Evolutionary conservation across 2,113 vertebrate species (phyloP).

Genomic region (Atlantisia rogersi): DNA sequence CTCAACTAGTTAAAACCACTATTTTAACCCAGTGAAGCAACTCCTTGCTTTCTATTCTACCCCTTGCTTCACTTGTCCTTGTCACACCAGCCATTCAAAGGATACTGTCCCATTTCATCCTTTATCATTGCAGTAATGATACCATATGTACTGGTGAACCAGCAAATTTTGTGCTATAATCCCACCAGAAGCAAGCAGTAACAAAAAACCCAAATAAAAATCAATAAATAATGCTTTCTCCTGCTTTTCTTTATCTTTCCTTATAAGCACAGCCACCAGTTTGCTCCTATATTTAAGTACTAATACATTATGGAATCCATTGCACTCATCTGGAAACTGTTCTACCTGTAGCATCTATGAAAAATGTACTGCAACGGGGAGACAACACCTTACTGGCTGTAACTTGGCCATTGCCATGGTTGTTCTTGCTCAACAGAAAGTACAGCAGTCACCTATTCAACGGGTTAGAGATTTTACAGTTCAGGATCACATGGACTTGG

Average conservation of each 20-base stretch:
- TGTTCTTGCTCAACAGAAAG: neutral
- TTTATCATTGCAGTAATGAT: neutral
- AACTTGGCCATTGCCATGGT: fast-evolving
- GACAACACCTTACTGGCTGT: neutral
- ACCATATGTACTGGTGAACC: neutral
- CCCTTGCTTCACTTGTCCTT: neutral
- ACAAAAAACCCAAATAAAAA: neutral
- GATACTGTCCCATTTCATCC: neutral
- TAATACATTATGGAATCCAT: neutral
- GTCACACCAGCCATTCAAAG: neutral
- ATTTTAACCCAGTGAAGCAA: neutral
- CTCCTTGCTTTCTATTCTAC: neutral
- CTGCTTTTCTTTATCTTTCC: neutral
- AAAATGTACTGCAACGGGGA: neutral
- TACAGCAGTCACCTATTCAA: neutral
- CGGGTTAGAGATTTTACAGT: neutral
- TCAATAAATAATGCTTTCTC: neutral
- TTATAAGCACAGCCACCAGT: neutral
- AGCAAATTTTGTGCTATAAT: neutral
- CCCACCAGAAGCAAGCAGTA: neutral
- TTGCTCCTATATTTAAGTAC: neutral
- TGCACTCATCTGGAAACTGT: neutral
- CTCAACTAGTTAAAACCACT: neutral
- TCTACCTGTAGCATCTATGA: neutral
- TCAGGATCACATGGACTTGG: neutral